Percentiles rank a stretch among this genome's conserved stretches.
Conservation (phyloP, 2,113 vertebrate species). For the Cervus canadensis region DNA sequence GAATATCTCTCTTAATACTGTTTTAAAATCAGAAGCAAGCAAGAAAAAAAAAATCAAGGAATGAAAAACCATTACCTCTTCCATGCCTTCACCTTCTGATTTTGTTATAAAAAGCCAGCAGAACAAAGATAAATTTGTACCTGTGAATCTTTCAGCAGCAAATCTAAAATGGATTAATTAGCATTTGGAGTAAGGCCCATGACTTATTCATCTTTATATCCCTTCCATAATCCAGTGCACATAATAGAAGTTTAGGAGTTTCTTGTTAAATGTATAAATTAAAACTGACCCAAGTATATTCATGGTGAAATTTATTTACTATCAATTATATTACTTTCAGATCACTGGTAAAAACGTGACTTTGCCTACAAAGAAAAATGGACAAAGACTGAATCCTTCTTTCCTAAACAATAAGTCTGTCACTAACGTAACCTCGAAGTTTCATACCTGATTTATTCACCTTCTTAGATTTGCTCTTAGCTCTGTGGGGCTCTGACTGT, state of each 20-base stretch:
- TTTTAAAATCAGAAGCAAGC: not conserved
- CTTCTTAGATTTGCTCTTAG: not conserved
- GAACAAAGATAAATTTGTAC: not conserved
- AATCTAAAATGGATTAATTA: not conserved
- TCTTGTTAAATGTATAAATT: not conserved
- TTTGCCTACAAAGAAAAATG: not conserved
- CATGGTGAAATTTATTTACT: not conserved
- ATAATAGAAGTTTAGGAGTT: not conserved
- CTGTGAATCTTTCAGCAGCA: not conserved
- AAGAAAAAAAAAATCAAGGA: not conserved
- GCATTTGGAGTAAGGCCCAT: not conserved
- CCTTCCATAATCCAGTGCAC: not conserved
- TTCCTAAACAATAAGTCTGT: not conserved
- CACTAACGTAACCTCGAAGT: not conserved
- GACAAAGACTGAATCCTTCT: not conserved
- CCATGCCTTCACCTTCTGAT: not conserved
- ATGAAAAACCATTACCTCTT: not conserved
- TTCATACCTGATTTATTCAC: not conserved
- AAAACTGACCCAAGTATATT: not conserved
- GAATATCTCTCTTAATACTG: not conserved
- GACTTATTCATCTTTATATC: not conserved
- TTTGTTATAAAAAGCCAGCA: not conserved
- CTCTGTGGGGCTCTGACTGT: not conserved
- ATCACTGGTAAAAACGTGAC: not conserved
- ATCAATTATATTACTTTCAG: not conserved